These are phyloP conservation scores for Toxostoma redivivum DNA, from an alignment of 2,113 vertebrate genomes.

Conservation along the genomic window DNA sequence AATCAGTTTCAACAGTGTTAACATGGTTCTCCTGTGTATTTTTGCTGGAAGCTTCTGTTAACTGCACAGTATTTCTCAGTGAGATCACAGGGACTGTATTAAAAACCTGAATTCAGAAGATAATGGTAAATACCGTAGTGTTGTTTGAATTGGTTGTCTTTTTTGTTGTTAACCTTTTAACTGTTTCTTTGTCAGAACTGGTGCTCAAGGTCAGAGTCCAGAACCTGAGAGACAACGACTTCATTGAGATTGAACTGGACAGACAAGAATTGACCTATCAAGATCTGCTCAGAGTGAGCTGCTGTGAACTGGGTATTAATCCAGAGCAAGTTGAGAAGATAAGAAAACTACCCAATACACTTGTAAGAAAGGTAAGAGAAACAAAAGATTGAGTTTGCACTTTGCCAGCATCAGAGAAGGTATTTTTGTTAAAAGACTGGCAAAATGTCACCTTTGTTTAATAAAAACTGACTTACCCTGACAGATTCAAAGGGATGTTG, in stretches of 20 bases:
- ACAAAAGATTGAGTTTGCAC: too few relatives aligned
- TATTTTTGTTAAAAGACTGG: neutral
- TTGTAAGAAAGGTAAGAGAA: conserved; percentile 87
- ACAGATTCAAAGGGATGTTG: neutral
- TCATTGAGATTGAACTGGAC: conserved; percentile 90
- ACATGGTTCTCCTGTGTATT: neutral
- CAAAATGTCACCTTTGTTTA: neutral
- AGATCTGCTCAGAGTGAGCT: conserved; percentile 83
- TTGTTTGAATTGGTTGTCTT: neutral
- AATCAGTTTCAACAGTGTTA: neutral
- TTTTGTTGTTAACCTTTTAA: neutral
- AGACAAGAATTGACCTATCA: conserved; percentile 85
- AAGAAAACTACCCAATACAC: conserved; percentile 88
- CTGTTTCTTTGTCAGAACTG: conserved; percentile 71
- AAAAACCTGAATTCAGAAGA: neutral
- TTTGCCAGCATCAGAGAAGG: neutral
- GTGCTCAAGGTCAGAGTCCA: conserved; percentile 91
- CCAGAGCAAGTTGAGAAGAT: conserved; percentile 86
- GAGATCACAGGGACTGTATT: neutral
- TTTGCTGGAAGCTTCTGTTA: neutral
- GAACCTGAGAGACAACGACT: conserved; percentile 84
- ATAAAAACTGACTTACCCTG: neutral
- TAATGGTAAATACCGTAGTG: neutral
- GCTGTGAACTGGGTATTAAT: conserved; percentile 81
- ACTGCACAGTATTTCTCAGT: neutral